Evolutionary conservation across 2,888 invertebrate genomes (phyloP).

Genomic region (Orthosia cruda): DNA sequence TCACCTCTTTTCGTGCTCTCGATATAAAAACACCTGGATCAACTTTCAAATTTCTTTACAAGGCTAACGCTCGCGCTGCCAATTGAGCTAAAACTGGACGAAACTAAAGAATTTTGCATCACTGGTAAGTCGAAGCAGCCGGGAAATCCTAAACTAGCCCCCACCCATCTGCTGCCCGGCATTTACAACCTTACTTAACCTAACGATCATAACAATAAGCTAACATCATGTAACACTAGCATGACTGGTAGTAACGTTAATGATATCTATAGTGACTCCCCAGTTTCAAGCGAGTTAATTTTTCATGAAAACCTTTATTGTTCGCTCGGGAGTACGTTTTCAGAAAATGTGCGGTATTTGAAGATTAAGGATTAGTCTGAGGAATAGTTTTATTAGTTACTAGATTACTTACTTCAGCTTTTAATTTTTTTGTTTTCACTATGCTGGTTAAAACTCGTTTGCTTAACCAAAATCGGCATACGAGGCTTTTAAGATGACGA

Average conservation of each 20-base stretch:
- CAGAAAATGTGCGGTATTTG: conserved; percentile 29
- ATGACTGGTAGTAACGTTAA: conserved; percentile 58
- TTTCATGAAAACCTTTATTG: conserved; percentile 60
- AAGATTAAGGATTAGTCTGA: conserved; percentile 18
- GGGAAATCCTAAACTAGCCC: background rate
- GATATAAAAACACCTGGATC: no score
- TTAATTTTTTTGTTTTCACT: no score
- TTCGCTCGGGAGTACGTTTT: conserved; percentile 30
- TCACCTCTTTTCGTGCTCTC: no score
- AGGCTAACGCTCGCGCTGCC: no score
- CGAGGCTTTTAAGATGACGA: no score
- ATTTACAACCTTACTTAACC: conserved; percentile 25
- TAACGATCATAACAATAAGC: conserved; percentile 44
- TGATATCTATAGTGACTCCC: conserved; percentile 55
- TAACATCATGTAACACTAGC: conserved; percentile 36
- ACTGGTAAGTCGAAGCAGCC: no score
- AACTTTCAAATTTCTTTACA: no score
- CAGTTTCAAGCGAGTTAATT: conserved; percentile 52
- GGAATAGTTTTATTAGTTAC: conserved; percentile 8
- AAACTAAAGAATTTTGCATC: no score
- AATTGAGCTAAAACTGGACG: no score
- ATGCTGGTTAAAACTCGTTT: no score
- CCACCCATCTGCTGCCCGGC: conserved; percentile 8
- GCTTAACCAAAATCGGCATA: no score
- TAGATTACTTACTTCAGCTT: background rate